Conservation (phyloP, 2,888 invertebrate genomes). For the Thalpophila matura region DNA sequence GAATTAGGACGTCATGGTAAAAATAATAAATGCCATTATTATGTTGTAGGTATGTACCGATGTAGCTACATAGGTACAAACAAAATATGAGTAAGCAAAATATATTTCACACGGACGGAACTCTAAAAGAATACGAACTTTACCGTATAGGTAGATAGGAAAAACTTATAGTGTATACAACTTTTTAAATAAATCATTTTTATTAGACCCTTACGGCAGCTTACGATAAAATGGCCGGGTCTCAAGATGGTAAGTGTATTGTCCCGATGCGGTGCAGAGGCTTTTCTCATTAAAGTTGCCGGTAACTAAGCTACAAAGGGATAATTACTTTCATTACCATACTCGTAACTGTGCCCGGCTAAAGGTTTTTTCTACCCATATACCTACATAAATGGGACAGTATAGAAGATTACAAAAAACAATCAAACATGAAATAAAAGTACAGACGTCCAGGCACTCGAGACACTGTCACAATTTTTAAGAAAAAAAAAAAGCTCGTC, state of each 20-base stretch:
- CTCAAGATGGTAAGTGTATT: constrained; percentile 44
- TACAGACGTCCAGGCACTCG: constrained; percentile 12
- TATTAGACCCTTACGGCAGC: constrained; percentile 52
- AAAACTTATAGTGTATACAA: constrained; percentile 29
- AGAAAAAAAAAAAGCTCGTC: constrained; percentile 57
- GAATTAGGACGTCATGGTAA: not conserved
- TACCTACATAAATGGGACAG: not conserved
- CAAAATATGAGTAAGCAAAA: constrained; percentile 41
- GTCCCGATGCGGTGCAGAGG: constrained; percentile 31
- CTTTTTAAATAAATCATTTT: constrained; percentile 62
- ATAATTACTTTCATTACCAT: constrained; percentile 57
- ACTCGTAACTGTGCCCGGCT: constrained; percentile 27
- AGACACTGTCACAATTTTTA: constrained; percentile 33
- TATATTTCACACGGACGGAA: constrained; percentile 14
- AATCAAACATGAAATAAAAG: constrained; percentile 14
- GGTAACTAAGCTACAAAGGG: constrained; percentile 46
- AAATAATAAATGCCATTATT: not conserved
- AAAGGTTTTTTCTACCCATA: constrained; percentile 24
- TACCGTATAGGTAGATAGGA: constrained; percentile 34
- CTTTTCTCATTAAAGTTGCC: constrained; percentile 57
- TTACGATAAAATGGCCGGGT: constrained; percentile 45
- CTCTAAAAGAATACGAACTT: constrained; percentile 26
- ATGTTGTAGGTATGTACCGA: not conserved
- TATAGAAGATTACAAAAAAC: constrained; percentile 14
- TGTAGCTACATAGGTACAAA: constrained; percentile 1